phyloP scores from a whole-genome alignment of 2,113 vertebrate species.

The Asarcornis scutulata region DNA sequence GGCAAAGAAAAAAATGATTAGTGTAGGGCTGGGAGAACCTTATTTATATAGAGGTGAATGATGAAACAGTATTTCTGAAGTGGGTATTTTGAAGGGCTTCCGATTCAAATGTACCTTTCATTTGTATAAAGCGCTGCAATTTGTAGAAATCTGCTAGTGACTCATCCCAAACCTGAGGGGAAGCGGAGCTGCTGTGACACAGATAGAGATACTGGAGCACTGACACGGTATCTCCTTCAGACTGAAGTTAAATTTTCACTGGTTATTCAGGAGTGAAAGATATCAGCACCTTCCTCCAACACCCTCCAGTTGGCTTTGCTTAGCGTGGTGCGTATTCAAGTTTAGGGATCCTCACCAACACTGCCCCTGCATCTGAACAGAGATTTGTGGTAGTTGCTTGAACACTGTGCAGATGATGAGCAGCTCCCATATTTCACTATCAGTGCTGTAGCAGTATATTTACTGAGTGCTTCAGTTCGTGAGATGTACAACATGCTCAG shows the following conservation, averaged over 20 bases:
- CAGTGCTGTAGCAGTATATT: neutral
- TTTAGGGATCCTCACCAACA: neutral
- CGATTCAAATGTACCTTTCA: too few species aligned
- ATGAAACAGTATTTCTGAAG: constrained; percentile 23
- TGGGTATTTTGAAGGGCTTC: constrained; percentile 27
- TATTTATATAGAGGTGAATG: constrained; percentile 11
- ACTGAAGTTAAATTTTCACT: neutral
- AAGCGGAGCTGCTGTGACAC: neutral
- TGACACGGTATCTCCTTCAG: neutral
- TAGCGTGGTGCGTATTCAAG: neutral
- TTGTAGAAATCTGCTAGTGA: constrained; percentile 29
- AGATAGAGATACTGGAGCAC: neutral
- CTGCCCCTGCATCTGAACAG: neutral
- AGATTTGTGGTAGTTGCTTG: neutral
- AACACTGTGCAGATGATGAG: neutral
- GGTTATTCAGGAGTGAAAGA: neutral
- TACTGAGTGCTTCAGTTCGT: neutral
- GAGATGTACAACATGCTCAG: neutral
- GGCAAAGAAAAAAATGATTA: neutral
- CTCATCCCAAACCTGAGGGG: constrained; percentile 16
- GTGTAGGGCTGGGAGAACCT: constrained; percentile 2
- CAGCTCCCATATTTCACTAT: neutral
- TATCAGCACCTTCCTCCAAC: neutral
- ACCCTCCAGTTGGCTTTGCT: accelerated
- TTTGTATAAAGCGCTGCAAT: too few species aligned